phyloP scores from a whole-genome alignment of 64 coral and sea anemone genomes.

The Montipora sp. region DNA sequence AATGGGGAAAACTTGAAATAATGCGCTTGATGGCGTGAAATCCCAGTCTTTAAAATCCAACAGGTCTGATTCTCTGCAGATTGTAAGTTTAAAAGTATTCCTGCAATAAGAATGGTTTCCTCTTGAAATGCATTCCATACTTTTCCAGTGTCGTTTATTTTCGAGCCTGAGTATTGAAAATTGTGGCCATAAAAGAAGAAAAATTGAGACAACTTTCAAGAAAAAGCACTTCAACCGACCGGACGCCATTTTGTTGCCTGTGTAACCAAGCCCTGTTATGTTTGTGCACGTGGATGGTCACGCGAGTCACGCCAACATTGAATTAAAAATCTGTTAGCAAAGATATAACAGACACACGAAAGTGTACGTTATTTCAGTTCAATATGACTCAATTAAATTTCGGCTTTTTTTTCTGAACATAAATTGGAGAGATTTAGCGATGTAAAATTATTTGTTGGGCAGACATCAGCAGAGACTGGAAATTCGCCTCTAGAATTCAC shows the following conservation, averaged over 20 bases:
- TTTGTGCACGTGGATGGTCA: not conserved
- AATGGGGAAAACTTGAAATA: conserved; percentile 61
- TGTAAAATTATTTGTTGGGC: no score
- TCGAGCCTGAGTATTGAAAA: not conserved
- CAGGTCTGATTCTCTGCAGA: not conserved
- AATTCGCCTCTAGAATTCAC: no score
- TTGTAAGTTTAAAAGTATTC: not conserved
- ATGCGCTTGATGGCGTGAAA: conserved; percentile 56
- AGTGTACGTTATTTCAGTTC: no score
- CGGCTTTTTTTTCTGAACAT: no score
- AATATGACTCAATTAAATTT: no score
- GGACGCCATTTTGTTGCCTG: not conserved
- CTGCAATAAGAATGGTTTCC: not conserved
- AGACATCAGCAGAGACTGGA: no score
- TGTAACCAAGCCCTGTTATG: not conserved
- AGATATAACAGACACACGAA: not conserved
- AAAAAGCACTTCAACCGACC: not conserved
- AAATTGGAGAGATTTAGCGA: no score
- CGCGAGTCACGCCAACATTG: no score
- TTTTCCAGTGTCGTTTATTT: not conserved
- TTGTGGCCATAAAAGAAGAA: not conserved
- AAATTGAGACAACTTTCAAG: not conserved
- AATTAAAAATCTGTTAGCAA: no score
- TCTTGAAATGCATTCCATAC: not conserved
- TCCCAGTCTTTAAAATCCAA: conserved; percentile 66